These are phyloP conservation scores for Cynopterus sphinx DNA, from an alignment of 2,797 vertebrate genomes.

Conservation along the genomic window DNA sequence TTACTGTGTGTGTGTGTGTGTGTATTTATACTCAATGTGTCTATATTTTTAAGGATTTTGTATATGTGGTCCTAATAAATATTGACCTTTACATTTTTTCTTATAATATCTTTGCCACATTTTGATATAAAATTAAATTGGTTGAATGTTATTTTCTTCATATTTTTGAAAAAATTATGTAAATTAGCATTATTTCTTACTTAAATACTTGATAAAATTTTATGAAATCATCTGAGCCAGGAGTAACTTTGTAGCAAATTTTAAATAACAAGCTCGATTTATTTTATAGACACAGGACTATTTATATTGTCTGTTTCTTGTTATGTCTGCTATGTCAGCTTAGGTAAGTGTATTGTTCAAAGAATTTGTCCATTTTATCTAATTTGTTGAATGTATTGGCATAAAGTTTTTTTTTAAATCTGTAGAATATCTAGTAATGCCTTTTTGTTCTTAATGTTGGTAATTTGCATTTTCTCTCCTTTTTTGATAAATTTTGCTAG, in stretches of 20 bases:
- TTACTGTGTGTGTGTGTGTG: neutral
- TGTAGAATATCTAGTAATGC: neutral
- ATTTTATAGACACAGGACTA: neutral
- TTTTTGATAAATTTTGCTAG: neutral
- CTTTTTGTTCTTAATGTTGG: neutral
- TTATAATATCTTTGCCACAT: neutral
- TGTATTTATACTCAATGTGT: neutral
- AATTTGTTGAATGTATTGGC: neutral
- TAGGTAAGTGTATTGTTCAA: neutral
- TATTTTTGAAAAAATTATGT: neutral
- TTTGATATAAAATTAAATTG: neutral
- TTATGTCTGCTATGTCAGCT: neutral
- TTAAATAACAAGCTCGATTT: neutral
- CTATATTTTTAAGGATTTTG: neutral
- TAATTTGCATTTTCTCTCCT: neutral
- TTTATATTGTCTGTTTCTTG: neutral
- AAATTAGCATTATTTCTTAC: neutral
- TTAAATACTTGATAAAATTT: slow-evolving; percentile 4
- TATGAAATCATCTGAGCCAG: neutral
- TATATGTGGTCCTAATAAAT: neutral
- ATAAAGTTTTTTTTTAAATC: neutral
- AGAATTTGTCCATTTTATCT: neutral
- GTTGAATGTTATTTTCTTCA: neutral
- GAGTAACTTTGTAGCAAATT: neutral
- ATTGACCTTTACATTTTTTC: neutral